phyloP scores from a whole-genome alignment of 2,113 vertebrate species.

The Hylia prasina region DNA sequence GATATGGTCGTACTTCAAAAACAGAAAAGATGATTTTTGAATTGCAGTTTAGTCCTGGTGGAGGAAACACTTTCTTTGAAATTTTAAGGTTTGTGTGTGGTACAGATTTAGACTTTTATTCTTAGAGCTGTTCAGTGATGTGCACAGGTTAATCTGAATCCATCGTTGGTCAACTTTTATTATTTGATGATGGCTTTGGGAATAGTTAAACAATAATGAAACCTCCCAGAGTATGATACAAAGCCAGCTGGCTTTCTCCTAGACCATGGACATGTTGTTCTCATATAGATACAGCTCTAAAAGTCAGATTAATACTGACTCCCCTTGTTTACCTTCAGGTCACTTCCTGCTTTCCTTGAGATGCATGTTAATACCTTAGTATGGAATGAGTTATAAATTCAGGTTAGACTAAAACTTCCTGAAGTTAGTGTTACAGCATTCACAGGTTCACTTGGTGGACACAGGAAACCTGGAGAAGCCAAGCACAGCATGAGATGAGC shows the following conservation, averaged over 20 bases:
- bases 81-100: not conserved
- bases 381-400: not conserved
- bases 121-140: not conserved
- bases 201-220: not conserved
- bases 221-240: not conserved
- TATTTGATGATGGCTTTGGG: not conserved
- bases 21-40: not conserved
- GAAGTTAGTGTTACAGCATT: not conserved
- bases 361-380: not conserved
- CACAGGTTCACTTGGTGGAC: not conserved
- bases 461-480: not conserved
- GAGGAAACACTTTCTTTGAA: not conserved
- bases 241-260: not conserved
- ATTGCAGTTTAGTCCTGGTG: not conserved
- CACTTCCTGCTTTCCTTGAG: not conserved
- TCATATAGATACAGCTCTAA: not conserved
- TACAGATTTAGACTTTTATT: not conserved
- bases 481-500: not conserved
- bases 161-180: not conserved
- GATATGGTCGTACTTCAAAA: not conserved
- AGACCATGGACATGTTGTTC: rapidly evolving
- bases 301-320: not conserved
- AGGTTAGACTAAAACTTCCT: not conserved
- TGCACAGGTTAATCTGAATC: not conserved
- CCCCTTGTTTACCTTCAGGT: not conserved